Evolutionary conservation across 2,113 vertebrate genomes (phyloP), one percentile per base, ranked within the genome.

Genomic region (Dicaeum eximium): DNA sequence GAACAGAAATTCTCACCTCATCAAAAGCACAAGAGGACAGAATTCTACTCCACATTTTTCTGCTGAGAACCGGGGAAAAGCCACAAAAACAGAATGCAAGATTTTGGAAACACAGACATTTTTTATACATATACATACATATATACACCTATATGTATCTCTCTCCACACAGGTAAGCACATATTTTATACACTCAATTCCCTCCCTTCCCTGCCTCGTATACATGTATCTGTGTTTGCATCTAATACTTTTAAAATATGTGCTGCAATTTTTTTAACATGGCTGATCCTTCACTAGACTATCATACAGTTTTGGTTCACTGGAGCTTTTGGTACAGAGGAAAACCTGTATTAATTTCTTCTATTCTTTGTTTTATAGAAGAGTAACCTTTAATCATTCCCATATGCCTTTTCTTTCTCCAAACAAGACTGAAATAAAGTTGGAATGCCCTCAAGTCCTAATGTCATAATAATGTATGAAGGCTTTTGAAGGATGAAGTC

Each of bases 351-450:
- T 70, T 70, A 45, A 64, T 65, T 72, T 69, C 54, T 95, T 74
- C 35, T 92, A 19, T 35, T 78, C 71, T 87, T 79, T 72, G 44
- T 71, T 95, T 96, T 54, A 95, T 79, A 88, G 38, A 93, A 88
- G 18, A 80, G 60, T 65, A 90, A 88, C 48, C 42, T 95, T 85
- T 96, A 95, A 95, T 96, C 15, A 86, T 24, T 90, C 86, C 93
- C 93, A 96, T 67, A 93, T 87, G 91, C 33, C 79, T 95, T 87
- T 67, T 73, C 86, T 91, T 94, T 85, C 60, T 82, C 82, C 70
- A 95, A 82, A 92, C 61, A 81, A 74, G n/a, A 91, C 71, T 61
- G 58, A 96, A 84, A 94, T 93, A 72, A 75, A 79, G 71, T 30
- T 96, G 94, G 78, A 96, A 96, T 88, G 42, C 53, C 54, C 66